Evolutionary conservation across 2,113 vertebrate genomes (phyloP), one percentile per base, ranked within the genome.

Genomic region (Eudyptes chrysolophus): DNA sequence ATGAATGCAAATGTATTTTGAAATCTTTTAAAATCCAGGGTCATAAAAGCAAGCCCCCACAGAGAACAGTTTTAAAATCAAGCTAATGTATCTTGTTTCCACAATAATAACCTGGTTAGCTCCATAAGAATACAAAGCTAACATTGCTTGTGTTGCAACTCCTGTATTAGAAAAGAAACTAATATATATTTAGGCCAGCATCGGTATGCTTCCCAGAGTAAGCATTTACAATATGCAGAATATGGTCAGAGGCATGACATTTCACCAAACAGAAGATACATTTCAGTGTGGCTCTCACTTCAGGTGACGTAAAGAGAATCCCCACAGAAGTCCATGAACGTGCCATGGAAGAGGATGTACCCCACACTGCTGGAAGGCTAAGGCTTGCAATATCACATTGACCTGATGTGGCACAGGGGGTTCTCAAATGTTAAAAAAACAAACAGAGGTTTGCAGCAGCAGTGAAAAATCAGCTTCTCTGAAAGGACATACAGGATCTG

Each of bases 1-100:
- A 92, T 61, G 36, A 87, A 94, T 60, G 80, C 64, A 95, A 90
- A 93, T 85, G 38, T 36, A 84, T 93, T 96, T 90, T 71, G 48
- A 87, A 93, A 92, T 86, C 46, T 90, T 94, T 77, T 55, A 82
- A 96, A 95, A 89, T 42, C 46, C 24, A 58, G 38, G 24, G 66
- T 80, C 58, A 91, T 87, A 93, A 96, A 87, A 96, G 36, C 5
- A 79, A 85, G 21, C 20, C 10, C 54, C 70, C 44, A 64, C 15
- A 71, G 61, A 79, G 52, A 79, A 48, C 9, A 89, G 66, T 66
- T 89, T 83, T 42, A 10, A 85, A 87, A 84, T 80, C 29, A 83
- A 69, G 40, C 87, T 80, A 58, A 55, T 74, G 3, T 62, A 42
- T 60, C 49, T 92, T 51, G 18, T 92, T 96, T 84, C 70, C 80